Base-by-base conservation (phyloP, 2,888 invertebrate species). In the Polydesmus complanatus region DNA sequence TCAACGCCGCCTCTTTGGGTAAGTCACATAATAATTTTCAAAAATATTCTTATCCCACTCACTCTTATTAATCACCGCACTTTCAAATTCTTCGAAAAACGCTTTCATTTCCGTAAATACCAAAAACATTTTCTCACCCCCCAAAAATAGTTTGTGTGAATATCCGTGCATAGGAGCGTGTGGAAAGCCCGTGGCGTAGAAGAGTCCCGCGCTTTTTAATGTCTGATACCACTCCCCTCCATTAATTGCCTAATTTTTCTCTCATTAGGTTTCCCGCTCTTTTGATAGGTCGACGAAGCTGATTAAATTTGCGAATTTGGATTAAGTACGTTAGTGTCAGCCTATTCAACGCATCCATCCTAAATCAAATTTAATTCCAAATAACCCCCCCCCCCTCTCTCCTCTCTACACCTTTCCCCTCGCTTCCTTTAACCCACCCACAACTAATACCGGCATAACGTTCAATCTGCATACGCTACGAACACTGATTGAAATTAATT, bases 291-390 rank as follows among this genome's bases (percentile, higher is more conserved):
- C 65, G 65, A 63, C 64, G 55, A 60, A 62, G 22, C 49, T 67
- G 66, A 67, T 67, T 67, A 66, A 67, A 67, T 67, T 67, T 67
- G 66, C 64, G 65, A 66, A 66, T 62, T 65, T 64, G 64, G 66
- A 67, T 67, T 67, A 66, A 66, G 65, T 64, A 64, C 61, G 65
- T 63, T 64, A 56, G 57, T 25, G 60, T 51, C 63, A 61, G 63
- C 65, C 65, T 63, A 65, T 64, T 63, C 66, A 56, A 62, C 54
- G 64, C 61, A 52, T 51, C 59, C 22, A 50, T 55, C 8, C 60
- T 61, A 60, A 64, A 64, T 64, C 63, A 57, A 62, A 64, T 65
- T 61, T 25, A 22, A 37, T 37, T 37, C 53, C 53, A 25, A 19
- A 53, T 53, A 18, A 25, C 22, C 25, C 18, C 50, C 8, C 50